A percentile compares a stretch with the other conserved stretches of the same genome.
These are phyloP conservation scores for Dione juno DNA, from an alignment of 2,888 invertebrate species.

Conservation along the genomic window DNA sequence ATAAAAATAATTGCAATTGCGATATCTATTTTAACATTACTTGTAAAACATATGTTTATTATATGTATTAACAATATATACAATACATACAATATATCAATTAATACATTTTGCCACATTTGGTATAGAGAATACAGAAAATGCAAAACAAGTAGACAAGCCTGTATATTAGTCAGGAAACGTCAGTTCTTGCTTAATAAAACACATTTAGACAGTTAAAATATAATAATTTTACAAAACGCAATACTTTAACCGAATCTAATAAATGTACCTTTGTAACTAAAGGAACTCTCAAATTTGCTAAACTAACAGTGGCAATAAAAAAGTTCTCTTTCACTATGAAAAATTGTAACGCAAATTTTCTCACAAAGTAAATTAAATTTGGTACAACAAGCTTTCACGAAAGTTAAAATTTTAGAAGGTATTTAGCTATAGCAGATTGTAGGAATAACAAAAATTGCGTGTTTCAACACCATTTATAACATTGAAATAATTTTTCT, in stretches of 20 bases:
- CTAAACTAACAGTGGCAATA: neutral
- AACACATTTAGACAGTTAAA: too few species aligned
- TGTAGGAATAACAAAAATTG: slow-evolving; percentile 16
- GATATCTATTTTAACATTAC: neutral
- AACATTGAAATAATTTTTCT: slow-evolving; percentile 22
- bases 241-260: neutral
- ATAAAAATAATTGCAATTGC: neutral
- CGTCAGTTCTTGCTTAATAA: too few species aligned
- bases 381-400: neutral
- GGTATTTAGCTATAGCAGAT: slow-evolving; percentile 4
- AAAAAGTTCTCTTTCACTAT: neutral
- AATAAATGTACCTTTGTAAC: neutral
- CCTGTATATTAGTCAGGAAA: too few species aligned
- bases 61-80: too few species aligned
- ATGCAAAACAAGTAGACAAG: too few species aligned
- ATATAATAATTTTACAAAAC: neutral
- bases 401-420: neutral
- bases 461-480: slow-evolving; percentile 25
- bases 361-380: neutral
- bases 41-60: too few species aligned
- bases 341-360: neutral
- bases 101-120: too few species aligned
- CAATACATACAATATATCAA: too few species aligned
- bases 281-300: neutral
- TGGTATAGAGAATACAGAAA: too few species aligned